Percentiles rank a stretch among this genome's conserved stretches.
These are phyloP conservation scores for Amiota minor DNA, from an alignment of 2,888 invertebrate species.

Conservation along the genomic window DNA sequence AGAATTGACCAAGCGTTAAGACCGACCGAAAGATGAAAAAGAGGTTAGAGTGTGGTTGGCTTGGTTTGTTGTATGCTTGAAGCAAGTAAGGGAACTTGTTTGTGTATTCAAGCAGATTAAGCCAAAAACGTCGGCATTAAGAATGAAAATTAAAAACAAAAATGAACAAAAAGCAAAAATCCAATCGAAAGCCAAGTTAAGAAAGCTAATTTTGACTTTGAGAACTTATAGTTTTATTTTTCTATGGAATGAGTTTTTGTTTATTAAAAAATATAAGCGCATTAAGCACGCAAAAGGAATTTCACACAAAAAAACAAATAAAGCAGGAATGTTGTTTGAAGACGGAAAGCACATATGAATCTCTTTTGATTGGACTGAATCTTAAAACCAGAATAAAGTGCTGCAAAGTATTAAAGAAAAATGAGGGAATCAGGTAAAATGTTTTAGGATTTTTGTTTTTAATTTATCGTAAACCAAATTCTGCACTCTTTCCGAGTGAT, in stretches of 20 bases:
- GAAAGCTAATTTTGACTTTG: conserved; percentile 17
- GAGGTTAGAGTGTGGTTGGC: background rate
- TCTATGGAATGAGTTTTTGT: too few relatives aligned
- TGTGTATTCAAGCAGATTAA: conserved; percentile 29
- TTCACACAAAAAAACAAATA: background rate
- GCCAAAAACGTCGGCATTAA: conserved; percentile 16
- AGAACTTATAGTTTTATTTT: background rate
- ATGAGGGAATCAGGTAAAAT: too few relatives aligned
- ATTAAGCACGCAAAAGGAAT: conserved; percentile 18
- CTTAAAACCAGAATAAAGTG: too few relatives aligned
- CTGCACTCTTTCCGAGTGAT: background rate
- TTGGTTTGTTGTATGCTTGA: too few relatives aligned
- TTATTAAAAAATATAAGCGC: background rate
- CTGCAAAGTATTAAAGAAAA: too few relatives aligned
- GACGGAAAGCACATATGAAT: too few relatives aligned
- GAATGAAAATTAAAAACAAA: background rate
- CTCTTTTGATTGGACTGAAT: too few relatives aligned
- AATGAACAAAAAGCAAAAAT: background rate
- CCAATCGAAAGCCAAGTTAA: conserved; percentile 10
- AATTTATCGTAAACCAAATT: conserved; percentile 13
- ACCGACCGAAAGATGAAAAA: conserved; percentile 1
- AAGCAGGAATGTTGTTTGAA: background rate
- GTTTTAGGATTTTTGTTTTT: background rate
- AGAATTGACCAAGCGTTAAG: conserved; percentile 24
- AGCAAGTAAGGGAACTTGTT: conserved; percentile 11